A percentile compares a stretch with the other conserved stretches of the same genome.
Conservation (phyloP, 2,888 invertebrate genomes). For the Nipponacmea schrenckii region DNA sequence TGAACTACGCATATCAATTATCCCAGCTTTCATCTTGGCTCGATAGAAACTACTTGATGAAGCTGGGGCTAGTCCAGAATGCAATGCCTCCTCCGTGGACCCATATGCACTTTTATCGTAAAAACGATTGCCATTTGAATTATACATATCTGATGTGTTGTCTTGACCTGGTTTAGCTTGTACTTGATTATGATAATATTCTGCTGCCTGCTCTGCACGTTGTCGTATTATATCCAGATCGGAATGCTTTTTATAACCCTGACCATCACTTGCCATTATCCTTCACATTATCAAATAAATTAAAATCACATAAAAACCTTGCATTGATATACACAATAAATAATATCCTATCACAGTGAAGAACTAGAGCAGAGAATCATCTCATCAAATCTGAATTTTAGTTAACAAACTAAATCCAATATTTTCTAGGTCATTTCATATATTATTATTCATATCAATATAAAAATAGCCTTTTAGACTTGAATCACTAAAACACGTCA, state of each 20-base stretch:
- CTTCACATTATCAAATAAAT: not conserved
- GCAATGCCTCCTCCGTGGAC: conserved; percentile 29
- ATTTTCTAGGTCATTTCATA: too few species aligned
- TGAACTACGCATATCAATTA: conserved; percentile 40
- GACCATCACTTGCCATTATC: conserved; percentile 26
- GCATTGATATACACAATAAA: too few species aligned
- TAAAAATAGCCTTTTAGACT: too few species aligned
- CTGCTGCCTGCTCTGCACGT: conserved; percentile 54
- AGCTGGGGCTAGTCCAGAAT: conserved; percentile 31
- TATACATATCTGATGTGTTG: conserved; percentile 21
- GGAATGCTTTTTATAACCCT: conserved; percentile 28
- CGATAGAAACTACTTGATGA: conserved; percentile 37
- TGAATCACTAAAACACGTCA: too few species aligned
- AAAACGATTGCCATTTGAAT: conserved; percentile 20
- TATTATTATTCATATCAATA: too few species aligned
- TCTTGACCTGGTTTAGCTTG: conserved; percentile 23
- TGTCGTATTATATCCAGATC: conserved; percentile 50
- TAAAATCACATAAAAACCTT: too few species aligned
- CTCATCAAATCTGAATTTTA: too few species aligned
- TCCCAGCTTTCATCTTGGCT: conserved; percentile 38
- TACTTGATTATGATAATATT: conserved; percentile 54
- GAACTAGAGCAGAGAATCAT: too few species aligned
- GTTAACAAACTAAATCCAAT: too few species aligned
- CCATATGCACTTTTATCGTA: conserved; percentile 26
- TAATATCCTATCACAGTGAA: too few species aligned